Conservation (phyloP, 2,888 invertebrate genomes). For the Agrotis ipsilon region DNA sequence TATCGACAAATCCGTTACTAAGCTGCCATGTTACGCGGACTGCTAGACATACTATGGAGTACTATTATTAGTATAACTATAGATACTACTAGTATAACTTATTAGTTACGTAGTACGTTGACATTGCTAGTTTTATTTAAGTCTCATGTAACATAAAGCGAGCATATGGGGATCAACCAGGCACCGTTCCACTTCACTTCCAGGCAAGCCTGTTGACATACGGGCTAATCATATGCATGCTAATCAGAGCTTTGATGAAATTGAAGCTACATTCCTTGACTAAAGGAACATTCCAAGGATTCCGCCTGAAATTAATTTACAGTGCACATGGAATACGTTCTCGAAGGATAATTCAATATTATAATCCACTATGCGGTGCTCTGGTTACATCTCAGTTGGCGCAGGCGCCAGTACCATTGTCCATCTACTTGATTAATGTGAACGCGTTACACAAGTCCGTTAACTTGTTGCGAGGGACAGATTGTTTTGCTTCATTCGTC, state of each 20-base stretch:
- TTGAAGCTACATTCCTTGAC: conserved; percentile 2
- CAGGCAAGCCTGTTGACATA: no score
- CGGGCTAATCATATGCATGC: background rate
- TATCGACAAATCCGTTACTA: no score
- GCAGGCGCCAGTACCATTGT: conserved; percentile 71
- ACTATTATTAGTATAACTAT: no score
- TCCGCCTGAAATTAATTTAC: conserved; percentile 40
- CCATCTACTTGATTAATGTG: conserved; percentile 83
- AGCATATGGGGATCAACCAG: no score
- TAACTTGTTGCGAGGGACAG: conserved; percentile 83
- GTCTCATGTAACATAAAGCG: no score
- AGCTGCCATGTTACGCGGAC: no score
- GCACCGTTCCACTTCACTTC: no score
- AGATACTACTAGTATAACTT: no score
- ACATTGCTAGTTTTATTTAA: no score
- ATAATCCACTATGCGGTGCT: conserved; percentile 42
- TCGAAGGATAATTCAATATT: conserved; percentile 46
- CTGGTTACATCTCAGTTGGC: conserved; percentile 68
- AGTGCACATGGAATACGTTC: conserved; percentile 23
- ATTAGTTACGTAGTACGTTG: no score
- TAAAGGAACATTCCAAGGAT: conserved; percentile 19
- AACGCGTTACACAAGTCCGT: conserved; percentile 72
- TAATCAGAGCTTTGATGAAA: conserved; percentile 19
- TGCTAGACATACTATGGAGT: no score
- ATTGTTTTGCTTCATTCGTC: conserved; percentile 73